Evolutionary conservation across 2,113 vertebrate genomes (phyloP), one percentile per base, ranked within the genome.

Genomic region (Tapirus terrestris): DNA sequence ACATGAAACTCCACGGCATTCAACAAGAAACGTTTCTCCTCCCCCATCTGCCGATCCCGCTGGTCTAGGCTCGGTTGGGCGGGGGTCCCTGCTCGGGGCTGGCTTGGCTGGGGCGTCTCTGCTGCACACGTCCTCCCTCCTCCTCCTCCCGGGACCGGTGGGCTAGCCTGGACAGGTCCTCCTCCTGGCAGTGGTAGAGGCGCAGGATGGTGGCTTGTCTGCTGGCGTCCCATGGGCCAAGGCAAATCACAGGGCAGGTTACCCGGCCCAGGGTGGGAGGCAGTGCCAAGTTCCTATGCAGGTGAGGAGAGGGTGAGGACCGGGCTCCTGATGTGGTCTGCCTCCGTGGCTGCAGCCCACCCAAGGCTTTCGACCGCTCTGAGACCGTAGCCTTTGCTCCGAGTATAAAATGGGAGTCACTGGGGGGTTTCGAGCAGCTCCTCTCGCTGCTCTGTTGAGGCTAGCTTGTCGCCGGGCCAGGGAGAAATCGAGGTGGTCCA

Each of bases 261-360:
- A 11, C n/a, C 29, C 0, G 0, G 29, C 12, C 20, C 61, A 5
- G 12, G 14, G 29, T 13, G 39, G 73, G 48, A 45, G 14, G n/a
- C 45, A 1, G 0, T 3, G 17, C 11, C 7, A 2, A 17, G 45
- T 5, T 56, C 23, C 8, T 0, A 21, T 3, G 1, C 29, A 10
- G 65, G 23, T 20, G 53, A 6, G 23, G 68, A 58, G 43, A 11
- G 27, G 7, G 39, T 1, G 3, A 12, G 7, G 16, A 0, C 17
- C 6, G 60, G 77, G 72, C 23, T 67, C 53, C 45, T 21, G 58
- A 20, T 2, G 39, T 3, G 56, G 3, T 3, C 45, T 27, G 8
- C 36, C 43, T 8, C 0, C 0, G 4, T 20, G n/a, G 31, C 25
- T 6, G 18, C 75, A n/a, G 45, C 45, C 25, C 51, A 31, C 43